phyloP scores from a whole-genome alignment of 2,113 vertebrate genomes.

The Onychorhynchus coronatus region DNA sequence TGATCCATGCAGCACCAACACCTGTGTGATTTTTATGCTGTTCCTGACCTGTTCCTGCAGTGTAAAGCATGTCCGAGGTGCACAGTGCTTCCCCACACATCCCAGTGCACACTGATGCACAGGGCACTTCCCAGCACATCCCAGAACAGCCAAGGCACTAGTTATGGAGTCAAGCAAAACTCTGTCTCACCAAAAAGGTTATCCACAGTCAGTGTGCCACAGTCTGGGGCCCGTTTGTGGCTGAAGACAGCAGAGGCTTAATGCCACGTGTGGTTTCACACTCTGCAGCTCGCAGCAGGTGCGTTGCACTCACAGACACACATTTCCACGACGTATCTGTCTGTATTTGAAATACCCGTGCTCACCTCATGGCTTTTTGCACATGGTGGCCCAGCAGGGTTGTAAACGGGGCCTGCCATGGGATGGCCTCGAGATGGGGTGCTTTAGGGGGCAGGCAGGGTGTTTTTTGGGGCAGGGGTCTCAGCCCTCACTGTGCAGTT shows the following conservation, averaged over 20 bases:
- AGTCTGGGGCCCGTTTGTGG: rapidly evolving
- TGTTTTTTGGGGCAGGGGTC: not conserved
- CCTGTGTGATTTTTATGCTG: rapidly evolving
- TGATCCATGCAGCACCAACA: not conserved
- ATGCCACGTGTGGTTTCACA: rapidly evolving
- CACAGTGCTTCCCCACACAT: not conserved
- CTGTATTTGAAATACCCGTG: not conserved
- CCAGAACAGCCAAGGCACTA: not conserved
- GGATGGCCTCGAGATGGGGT: not conserved
- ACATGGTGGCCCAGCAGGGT: rapidly evolving
- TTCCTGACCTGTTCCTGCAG: not conserved
- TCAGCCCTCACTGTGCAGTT: rapidly evolving
- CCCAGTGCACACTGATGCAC: not conserved
- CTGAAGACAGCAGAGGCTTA: not conserved
- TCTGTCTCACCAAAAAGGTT: not conserved
- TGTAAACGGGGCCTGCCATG: rapidly evolving
- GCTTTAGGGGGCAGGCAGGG: rapidly evolving
- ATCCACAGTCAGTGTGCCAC: not conserved
- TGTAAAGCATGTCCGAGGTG: rapidly evolving
- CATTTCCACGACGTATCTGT: not conserved
- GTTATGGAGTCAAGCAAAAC: rapidly evolving
- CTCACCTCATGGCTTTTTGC: not conserved
- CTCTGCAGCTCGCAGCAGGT: rapidly evolving
- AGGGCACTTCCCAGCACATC: no score
- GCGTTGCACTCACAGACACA: rapidly evolving